Evolutionary conservation across 1,140 invertebrate genomes (phyloP).

Genomic region (Drosophila guanche): DNA sequence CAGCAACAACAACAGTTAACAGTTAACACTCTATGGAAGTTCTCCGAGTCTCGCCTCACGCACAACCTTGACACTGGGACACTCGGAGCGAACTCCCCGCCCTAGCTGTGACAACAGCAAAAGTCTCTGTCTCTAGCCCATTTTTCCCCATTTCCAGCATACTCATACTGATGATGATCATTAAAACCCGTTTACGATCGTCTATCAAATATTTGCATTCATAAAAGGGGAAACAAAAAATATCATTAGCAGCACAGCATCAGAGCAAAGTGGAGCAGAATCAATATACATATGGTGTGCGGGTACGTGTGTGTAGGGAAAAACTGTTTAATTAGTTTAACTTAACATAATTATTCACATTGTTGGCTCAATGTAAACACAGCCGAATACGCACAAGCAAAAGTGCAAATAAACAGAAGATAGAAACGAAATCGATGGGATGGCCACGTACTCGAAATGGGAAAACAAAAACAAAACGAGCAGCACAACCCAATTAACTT

Average conservation of each 20-base stretch:
- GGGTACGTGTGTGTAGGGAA: slow-evolving; percentile 5
- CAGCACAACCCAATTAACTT: not conserved
- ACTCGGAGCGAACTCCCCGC: no score
- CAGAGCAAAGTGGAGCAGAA: slow-evolving; percentile 29
- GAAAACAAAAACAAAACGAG: slow-evolving; percentile 1
- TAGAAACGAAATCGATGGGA: slow-evolving; percentile 10
- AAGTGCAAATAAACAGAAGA: slow-evolving; percentile 23
- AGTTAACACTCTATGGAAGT: slow-evolving; percentile 46
- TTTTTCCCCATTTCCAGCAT: slow-evolving; percentile 10
- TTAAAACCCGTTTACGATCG: slow-evolving; percentile 67
- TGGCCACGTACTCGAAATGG: not conserved
- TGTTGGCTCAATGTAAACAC: slow-evolving; percentile 54
- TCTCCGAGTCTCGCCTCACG: slow-evolving; percentile 8
- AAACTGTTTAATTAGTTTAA: slow-evolving; percentile 73
- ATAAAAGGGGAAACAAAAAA: slow-evolving; percentile 44
- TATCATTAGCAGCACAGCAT: slow-evolving; percentile 66
- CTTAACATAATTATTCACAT: slow-evolving; percentile 76
- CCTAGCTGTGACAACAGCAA: slow-evolving; percentile 24
- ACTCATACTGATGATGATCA: slow-evolving; percentile 39
- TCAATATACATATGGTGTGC: slow-evolving; percentile 10
- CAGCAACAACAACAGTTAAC: slow-evolving; percentile 38
- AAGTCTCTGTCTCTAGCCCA: slow-evolving; percentile 1
- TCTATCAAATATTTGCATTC: slow-evolving; percentile 72
- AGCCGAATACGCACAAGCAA: slow-evolving; percentile 14
- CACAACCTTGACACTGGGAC: slow-evolving; percentile 63